Conservation (phyloP, 2,888 invertebrate genomes). For the Scaptomyza flava region DNA sequence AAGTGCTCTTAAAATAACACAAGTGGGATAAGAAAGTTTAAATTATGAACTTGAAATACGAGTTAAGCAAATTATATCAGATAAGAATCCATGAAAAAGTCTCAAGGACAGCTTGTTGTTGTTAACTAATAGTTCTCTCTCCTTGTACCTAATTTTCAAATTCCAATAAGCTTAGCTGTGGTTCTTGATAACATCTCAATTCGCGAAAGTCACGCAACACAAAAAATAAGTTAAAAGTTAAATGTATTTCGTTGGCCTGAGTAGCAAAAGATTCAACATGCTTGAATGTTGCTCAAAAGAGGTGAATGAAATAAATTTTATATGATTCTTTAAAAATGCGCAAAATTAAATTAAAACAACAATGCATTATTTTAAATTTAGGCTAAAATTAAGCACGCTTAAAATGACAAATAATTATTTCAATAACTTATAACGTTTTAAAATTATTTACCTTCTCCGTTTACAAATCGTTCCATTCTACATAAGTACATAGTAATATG, state of each 20-base stretch:
- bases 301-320: too few relatives aligned
- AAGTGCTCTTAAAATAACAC: conserved; percentile 14
- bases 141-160: neutral
- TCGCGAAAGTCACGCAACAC: neutral
- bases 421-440: too few relatives aligned
- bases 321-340: too few relatives aligned
- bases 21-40: conserved; percentile 38
- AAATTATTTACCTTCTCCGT: too few relatives aligned
- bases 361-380: too few relatives aligned
- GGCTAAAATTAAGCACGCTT: too few relatives aligned
- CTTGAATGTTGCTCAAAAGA: neutral
- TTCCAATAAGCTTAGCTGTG: conserved; percentile 1
- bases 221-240: neutral
- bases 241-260: neutral
- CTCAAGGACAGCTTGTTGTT: neutral
- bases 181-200: neutral
- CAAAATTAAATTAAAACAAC: too few relatives aligned
- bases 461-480: too few relatives aligned
- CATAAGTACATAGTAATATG: too few relatives aligned
- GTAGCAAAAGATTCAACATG: neutral
- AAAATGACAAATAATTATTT: too few relatives aligned
- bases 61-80: conserved; percentile 15
- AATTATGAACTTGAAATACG: conserved; percentile 36
- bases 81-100: conserved; percentile 14
- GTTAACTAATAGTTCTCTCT: conserved; percentile 7